phyloP scores from a whole-genome alignment of 2,888 invertebrate genomes.

The Agriopis leucophaearia region DNA sequence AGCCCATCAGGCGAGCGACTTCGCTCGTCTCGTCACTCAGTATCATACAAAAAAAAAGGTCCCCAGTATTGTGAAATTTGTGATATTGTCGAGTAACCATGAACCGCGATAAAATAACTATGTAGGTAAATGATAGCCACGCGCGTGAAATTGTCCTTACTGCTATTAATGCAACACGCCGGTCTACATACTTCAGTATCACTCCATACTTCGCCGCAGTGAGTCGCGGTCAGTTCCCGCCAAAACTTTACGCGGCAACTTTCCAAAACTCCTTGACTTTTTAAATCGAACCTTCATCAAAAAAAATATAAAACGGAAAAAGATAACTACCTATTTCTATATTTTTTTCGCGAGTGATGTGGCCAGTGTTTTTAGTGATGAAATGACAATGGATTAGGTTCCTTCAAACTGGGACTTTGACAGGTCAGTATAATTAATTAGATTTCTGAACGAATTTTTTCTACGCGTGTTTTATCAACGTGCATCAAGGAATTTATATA shows the following conservation, averaged over 20 bases:
- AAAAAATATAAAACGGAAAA: neutral
- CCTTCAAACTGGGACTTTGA: slow-evolving; percentile 35
- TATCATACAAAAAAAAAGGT: no score
- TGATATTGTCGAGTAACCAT: neutral
- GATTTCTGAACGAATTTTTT: slow-evolving; percentile 3
- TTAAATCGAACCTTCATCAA: neutral
- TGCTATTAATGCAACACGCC: slow-evolving; percentile 8
- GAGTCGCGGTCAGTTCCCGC: slow-evolving; percentile 19
- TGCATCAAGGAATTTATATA: neutral
- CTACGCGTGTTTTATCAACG: neutral
- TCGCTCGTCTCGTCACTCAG: no score
- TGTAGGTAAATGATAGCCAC: neutral
- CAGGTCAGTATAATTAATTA: slow-evolving; percentile 37
- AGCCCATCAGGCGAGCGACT: no score
- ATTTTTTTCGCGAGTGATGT: slow-evolving; percentile 29
- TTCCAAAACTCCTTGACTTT: slow-evolving; percentile 20
- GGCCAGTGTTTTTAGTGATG: slow-evolving; percentile 24
- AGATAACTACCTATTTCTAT: slow-evolving; percentile 7
- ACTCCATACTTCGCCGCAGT: slow-evolving; percentile 7
- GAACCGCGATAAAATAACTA: neutral
- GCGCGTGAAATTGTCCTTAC: slow-evolving; percentile 17
- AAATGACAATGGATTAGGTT: slow-evolving; percentile 39
- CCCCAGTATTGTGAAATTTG: no score
- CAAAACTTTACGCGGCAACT: slow-evolving; percentile 47
- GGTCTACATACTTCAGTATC: slow-evolving; percentile 29